These are phyloP conservation scores for Holacanthus passer DNA, from an alignment of 2,113 vertebrate species.

Conservation along the genomic window DNA sequence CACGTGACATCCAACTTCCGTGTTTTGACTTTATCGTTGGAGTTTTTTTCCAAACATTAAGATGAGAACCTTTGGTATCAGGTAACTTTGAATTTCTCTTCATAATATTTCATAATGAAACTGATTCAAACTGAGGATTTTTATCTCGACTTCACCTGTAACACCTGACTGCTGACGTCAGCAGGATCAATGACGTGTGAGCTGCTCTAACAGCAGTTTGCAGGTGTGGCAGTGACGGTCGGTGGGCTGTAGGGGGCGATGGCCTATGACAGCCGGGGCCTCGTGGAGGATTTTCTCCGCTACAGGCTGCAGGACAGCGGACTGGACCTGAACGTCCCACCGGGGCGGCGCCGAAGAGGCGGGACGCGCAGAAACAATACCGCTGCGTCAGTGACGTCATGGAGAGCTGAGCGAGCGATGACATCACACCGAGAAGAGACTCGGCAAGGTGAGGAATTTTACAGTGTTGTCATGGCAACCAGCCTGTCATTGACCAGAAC, in stretches of 20 bases:
- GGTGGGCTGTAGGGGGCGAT: slow-evolving; percentile 32
- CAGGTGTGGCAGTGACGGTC: neutral
- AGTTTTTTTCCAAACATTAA: neutral
- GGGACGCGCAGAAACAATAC: neutral
- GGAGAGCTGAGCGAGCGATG: neutral
- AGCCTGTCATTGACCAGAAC: too few species aligned
- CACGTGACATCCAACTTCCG: too few species aligned
- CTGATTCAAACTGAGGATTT: too few species aligned
- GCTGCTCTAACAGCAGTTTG: neutral
- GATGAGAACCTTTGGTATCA: too few species aligned
- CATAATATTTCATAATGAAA: neutral
- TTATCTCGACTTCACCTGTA: neutral
- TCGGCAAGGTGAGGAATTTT: slow-evolving; percentile 14
- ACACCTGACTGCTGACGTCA: neutral
- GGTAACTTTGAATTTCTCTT: neutral
- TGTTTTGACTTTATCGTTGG: too few species aligned
- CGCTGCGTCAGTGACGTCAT: neutral
- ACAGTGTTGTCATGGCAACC: neutral
- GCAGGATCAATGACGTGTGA: neutral
- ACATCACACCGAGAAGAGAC: neutral
- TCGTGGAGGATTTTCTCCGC: slow-evolving; percentile 75
- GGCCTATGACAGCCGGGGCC: slow-evolving; percentile 69
- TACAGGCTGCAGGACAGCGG: slow-evolving; percentile 74
- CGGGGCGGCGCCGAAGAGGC: too few species aligned
- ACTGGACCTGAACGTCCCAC: slow-evolving; percentile 26